Percentiles rank a stretch among this genome's conserved stretches.
phyloP scores from a whole-genome alignment of 1,140 invertebrate species.

The Xylocopa sonorina region DNA sequence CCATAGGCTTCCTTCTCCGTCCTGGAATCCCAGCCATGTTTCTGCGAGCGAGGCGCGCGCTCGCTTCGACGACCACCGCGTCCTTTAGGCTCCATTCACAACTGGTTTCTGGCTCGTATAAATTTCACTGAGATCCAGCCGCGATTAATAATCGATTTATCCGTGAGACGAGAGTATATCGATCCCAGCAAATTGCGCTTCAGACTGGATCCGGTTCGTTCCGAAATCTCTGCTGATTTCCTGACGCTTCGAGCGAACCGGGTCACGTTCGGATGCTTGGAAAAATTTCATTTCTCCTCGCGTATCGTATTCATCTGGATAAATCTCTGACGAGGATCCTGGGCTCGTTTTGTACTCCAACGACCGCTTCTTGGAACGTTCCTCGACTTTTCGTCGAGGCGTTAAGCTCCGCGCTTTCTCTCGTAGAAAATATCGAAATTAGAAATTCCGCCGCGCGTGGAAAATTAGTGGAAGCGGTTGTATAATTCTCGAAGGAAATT shows the following conservation, averaged over 20 bases:
- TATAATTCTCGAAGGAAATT: no score
- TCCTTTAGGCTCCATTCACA: constrained; percentile 40
- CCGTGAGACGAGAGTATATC: not conserved
- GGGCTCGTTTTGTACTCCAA: no score
- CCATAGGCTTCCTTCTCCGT: constrained; percentile 18
- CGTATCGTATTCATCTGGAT: no score
- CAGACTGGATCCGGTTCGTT: not conserved
- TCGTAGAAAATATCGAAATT: no score
- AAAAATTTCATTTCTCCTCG: no score
- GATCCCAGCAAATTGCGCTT: constrained; percentile 26
- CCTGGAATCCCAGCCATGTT: constrained; percentile 42
- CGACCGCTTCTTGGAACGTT: no score
- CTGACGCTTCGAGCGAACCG: not conserved
- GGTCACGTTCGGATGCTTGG: not conserved
- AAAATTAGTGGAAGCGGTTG: no score
- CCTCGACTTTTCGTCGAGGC: no score
- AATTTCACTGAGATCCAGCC: constrained; percentile 6
- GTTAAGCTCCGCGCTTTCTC: no score
- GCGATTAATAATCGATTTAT: constrained; percentile 40
- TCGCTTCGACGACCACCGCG: not conserved
- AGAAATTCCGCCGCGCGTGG: no score
- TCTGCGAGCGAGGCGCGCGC: not conserved
- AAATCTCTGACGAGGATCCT: no score
- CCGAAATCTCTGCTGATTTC: not conserved
- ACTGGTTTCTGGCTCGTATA: constrained; percentile 25